A percentile compares a stretch with the other conserved stretches of the same genome.
phyloP scores from a whole-genome alignment of 2,113 vertebrate genomes.

The Stigmatopora nigra region DNA sequence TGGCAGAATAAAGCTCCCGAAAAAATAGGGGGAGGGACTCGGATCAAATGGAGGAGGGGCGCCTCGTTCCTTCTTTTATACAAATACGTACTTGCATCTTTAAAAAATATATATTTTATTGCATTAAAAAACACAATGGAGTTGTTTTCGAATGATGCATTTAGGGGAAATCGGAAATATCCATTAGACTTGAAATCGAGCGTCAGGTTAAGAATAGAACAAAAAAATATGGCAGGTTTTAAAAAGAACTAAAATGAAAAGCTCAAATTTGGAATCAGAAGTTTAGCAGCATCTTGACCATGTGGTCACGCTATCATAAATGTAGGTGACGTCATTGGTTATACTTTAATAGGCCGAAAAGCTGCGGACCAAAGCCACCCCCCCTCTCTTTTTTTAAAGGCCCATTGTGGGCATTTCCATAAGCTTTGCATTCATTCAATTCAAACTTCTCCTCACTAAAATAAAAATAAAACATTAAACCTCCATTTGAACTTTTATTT shows the following conservation, averaged over 20 bases:
- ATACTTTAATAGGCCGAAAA: background rate
- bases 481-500: background rate
- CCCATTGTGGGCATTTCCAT: background rate
- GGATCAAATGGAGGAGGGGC: background rate
- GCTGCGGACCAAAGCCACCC: background rate
- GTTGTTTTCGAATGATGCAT: background rate
- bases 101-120: background rate
- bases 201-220: too few species aligned
- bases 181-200: too few species aligned
- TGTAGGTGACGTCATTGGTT: background rate
- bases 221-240: too few species aligned
- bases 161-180: background rate
- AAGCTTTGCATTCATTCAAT: background rate
- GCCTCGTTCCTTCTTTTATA: background rate
- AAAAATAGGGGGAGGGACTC: background rate
- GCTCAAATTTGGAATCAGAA: too few species aligned
- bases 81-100: background rate
- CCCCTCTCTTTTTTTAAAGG: background rate
- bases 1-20: background rate
- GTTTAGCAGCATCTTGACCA: too few species aligned
- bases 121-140: background rate
- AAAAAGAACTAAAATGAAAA: too few species aligned
- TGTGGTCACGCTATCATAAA: background rate
- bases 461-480: background rate
- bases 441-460: background rate